Evolutionary conservation across 2,113 vertebrate species (phyloP).

Genomic region (Oriolus oriolus): DNA sequence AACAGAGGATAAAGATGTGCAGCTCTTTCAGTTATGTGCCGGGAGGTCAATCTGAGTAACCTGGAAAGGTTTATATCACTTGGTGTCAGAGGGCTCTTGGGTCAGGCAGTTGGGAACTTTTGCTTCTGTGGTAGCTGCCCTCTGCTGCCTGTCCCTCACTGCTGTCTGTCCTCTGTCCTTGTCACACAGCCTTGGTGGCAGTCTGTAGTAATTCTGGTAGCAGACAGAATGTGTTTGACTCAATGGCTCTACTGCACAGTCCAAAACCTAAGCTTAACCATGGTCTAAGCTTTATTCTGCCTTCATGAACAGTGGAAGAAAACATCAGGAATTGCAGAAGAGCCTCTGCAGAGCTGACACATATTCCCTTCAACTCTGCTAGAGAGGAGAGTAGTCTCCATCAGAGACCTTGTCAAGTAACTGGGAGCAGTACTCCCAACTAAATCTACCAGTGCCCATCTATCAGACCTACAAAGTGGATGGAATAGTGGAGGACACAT

Average conservation of each 20-base stretch:
- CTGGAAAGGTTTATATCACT: not conserved
- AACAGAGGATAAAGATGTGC: not conserved
- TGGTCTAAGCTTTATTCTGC: not conserved
- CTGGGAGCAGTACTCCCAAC: not conserved
- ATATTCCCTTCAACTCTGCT: not conserved
- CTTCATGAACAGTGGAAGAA: not conserved
- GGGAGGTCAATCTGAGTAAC: not conserved
- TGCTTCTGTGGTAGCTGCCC: not conserved
- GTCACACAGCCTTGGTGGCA: not conserved
- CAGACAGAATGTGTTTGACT: not conserved
- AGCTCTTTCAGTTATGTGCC: not conserved
- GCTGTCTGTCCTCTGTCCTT: not conserved
- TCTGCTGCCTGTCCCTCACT: not conserved
- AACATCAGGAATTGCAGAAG: not conserved
- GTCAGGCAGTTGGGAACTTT: not conserved
- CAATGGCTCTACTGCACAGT: not conserved
- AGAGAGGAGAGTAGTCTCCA: not conserved
- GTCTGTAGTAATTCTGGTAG: not conserved
- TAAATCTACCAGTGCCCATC: not conserved
- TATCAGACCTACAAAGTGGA: not conserved
- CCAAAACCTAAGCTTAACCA: not conserved
- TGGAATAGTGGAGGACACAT: not conserved
- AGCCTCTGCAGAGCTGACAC: not conserved
- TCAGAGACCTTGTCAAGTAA: not conserved
- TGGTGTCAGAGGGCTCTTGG: not conserved